phyloP scores from a whole-genome alignment of 2,797 vertebrate species.

The Gorsachius magnificus region DNA sequence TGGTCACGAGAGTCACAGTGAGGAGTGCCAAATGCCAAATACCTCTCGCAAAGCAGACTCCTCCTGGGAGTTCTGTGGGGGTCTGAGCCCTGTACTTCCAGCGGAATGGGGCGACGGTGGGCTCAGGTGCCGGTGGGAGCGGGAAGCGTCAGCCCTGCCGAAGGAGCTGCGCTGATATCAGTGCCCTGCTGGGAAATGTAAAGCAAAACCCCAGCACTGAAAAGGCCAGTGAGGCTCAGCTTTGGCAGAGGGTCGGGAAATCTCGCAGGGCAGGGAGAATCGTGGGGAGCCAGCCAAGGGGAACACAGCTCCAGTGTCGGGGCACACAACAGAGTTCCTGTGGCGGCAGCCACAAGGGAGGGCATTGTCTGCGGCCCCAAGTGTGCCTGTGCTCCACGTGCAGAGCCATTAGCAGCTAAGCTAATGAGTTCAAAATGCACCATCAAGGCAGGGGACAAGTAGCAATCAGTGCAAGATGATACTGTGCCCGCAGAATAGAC shows the following conservation, averaged over 20 bases:
- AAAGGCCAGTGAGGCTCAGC: background rate
- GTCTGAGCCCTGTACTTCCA: background rate
- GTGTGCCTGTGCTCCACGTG: background rate
- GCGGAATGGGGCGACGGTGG: accelerated
- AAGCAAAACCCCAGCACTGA: background rate
- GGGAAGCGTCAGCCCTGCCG: background rate
- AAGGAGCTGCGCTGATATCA: background rate
- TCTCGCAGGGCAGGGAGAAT: background rate
- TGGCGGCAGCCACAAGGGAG: background rate
- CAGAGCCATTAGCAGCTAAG: background rate
- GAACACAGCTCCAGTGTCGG: slow-evolving; percentile 32
- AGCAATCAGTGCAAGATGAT: background rate
- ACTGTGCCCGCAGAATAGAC: background rate
- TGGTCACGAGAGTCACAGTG: background rate
- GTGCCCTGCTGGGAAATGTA: background rate
- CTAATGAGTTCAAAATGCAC: background rate
- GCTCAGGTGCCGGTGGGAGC: background rate
- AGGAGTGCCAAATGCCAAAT: background rate
- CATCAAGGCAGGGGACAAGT: background rate
- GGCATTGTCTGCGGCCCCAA: background rate
- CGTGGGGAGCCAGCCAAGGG: background rate
- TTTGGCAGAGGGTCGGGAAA: background rate
- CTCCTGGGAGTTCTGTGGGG: background rate
- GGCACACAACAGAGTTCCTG: slow-evolving; percentile 26
- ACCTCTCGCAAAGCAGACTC: background rate